These are phyloP conservation scores for Protomyctophum bolini DNA, from an alignment of 2,113 vertebrate genomes.

Conservation along the genomic window DNA sequence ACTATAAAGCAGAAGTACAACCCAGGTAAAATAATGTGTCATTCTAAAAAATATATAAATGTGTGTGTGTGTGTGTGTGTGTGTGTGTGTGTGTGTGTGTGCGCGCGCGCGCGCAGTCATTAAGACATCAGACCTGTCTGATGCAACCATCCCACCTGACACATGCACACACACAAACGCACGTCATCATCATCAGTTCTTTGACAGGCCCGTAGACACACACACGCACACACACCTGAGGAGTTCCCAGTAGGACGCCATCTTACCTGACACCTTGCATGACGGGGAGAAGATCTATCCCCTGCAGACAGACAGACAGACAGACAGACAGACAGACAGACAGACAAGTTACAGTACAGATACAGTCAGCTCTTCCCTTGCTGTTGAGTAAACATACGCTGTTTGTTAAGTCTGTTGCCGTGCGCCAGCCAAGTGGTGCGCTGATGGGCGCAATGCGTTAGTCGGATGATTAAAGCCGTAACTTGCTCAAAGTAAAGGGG, in stretches of 20 bases:
- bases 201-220: conserved; percentile 13
- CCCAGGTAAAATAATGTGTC: too few species aligned
- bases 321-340: conserved; percentile 8
- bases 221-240: conserved; percentile 21
- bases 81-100: neutral
- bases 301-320: conserved; percentile 25
- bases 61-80: neutral
- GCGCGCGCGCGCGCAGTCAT: conserved; percentile 1
- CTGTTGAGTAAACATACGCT: conserved; percentile 60
- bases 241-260: conserved; percentile 19
- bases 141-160: neutral
- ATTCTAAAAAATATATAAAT: neutral
- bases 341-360: conserved; percentile 56
- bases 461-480: conserved; percentile 68
- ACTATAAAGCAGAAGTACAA: too few species aligned
- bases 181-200: neutral
- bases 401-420: conserved; percentile 65
- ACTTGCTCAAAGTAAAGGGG: conserved; percentile 64
- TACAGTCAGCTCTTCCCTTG: conserved; percentile 53
- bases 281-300: conserved; percentile 25
- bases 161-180: neutral
- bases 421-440: conserved; percentile 50
- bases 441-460: conserved; percentile 51
- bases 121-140: conserved; percentile 31
- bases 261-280: conserved; percentile 38